Conservation (phyloP, 2,888 invertebrate species). For the Pachliopta kotzebuea region DNA sequence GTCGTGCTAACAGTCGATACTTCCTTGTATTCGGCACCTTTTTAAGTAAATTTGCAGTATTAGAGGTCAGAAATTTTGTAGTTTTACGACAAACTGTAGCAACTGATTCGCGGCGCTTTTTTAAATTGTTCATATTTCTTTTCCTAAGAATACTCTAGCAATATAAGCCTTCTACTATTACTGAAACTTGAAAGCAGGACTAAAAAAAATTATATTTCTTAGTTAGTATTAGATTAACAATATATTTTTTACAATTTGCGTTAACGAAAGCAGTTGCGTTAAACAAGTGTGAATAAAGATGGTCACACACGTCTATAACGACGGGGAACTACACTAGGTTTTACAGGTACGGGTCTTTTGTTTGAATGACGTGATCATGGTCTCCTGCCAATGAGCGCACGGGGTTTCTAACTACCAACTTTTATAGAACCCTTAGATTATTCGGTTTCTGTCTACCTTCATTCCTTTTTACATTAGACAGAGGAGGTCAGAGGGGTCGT, state of each 20-base stretch:
- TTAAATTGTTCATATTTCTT: slow-evolving; percentile 46
- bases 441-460: slow-evolving; percentile 25
- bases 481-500: slow-evolving; percentile 41
- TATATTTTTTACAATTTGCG: no score
- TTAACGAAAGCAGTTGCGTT: no score
- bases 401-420: slow-evolving; percentile 46
- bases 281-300: slow-evolving; percentile 36
- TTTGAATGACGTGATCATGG: slow-evolving; percentile 62
- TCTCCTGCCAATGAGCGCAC: slow-evolving; percentile 62
- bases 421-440: slow-evolving; percentile 40
- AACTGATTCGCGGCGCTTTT: slow-evolving; percentile 64
- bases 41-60: slow-evolving; percentile 61
- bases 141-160: no score
- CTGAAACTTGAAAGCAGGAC: no score
- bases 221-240: no score
- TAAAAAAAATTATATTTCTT: no score
- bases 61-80: slow-evolving; percentile 64
- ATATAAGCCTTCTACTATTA: no score
- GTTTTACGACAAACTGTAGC: slow-evolving; percentile 68
- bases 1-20: slow-evolving; percentile 47
- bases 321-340: slow-evolving; percentile 56
- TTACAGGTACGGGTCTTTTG: slow-evolving; percentile 64
- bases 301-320: slow-evolving; percentile 49
- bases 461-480: slow-evolving; percentile 22
- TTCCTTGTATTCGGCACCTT: slow-evolving; percentile 61